Percentiles rank a stretch among this genome's conserved stretches.
phyloP scores from a whole-genome alignment of 2,113 vertebrate genomes.

The Pituophis catenifer region DNA sequence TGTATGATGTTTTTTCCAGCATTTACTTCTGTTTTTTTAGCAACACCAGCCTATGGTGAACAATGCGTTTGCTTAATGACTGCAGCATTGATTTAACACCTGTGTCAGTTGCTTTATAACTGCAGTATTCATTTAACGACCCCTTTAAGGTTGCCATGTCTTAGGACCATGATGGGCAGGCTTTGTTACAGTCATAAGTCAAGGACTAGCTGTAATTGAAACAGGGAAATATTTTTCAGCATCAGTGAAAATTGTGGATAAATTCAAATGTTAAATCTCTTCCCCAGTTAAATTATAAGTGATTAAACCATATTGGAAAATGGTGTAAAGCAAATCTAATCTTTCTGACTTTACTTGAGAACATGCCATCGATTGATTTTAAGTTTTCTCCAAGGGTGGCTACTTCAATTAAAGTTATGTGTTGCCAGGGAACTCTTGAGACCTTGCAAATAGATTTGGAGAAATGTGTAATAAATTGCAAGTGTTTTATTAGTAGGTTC shows the following conservation, averaged over 20 bases:
- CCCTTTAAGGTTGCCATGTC: neutral
- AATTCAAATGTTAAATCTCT: constrained; percentile 21
- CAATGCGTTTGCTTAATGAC: neutral
- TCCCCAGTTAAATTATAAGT: constrained; percentile 40
- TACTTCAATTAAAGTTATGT: constrained; percentile 66
- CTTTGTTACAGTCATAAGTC: neutral
- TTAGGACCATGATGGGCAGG: neutral
- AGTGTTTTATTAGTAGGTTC: constrained; percentile 17
- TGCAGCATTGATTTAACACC: neutral
- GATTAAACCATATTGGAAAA: constrained; percentile 34
- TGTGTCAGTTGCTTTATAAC: neutral
- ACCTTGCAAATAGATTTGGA: constrained; percentile 31
- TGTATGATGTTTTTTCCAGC: neutral
- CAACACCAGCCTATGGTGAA: neutral
- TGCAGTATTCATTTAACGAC: neutral
- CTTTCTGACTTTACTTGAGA: constrained; percentile 53
- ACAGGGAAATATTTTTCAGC: neutral
- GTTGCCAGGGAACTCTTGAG: constrained; percentile 51
- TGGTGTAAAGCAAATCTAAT: constrained; percentile 53
- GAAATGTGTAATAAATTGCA: constrained; percentile 39
- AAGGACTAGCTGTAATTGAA: neutral
- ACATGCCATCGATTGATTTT: constrained; percentile 54
- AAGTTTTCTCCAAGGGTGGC: constrained; percentile 49
- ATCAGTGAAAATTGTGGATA: constrained; percentile 5
- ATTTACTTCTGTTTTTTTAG: neutral